These are phyloP conservation scores for Turnix velox DNA, from an alignment of 2,113 vertebrate genomes.

Conservation along the genomic window DNA sequence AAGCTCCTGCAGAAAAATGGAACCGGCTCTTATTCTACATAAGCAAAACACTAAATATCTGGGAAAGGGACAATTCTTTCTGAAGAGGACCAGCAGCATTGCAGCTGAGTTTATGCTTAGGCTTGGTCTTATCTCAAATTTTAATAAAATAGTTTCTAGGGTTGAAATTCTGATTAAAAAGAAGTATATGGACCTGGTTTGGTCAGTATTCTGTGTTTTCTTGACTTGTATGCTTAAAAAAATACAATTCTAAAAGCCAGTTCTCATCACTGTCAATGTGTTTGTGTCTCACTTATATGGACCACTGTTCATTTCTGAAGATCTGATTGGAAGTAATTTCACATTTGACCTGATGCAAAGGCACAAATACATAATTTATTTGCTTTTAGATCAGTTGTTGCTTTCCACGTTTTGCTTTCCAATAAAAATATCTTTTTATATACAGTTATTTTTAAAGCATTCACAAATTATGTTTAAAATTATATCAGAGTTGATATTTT, in stretches of 20 bases:
- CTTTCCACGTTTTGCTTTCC: not conserved
- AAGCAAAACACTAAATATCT: not conserved
- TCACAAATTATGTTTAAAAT: not conserved
- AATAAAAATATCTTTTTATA: not conserved
- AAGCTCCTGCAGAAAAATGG: not conserved
- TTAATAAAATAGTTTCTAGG: not conserved
- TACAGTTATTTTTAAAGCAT: not conserved
- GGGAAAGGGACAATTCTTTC: not conserved
- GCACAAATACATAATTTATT: not conserved
- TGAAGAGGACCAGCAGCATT: not conserved
- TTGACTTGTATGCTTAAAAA: not conserved
- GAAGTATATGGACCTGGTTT: not conserved
- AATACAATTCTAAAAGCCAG: not conserved
- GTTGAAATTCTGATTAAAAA: not conserved
- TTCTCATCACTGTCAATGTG: not conserved
- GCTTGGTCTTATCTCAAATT: not conserved
- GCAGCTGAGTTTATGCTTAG: not conserved
- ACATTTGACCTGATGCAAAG: constrained; percentile 4
- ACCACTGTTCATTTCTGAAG: not conserved
- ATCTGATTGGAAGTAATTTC: not conserved
- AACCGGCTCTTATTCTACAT: not conserved
- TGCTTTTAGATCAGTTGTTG: not conserved
- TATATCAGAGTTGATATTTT: not conserved
- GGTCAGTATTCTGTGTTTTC: not conserved
- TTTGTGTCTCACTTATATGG: not conserved